phyloP scores from a whole-genome alignment of 2,113 vertebrate species.

The Camarhynchus parvulus region DNA sequence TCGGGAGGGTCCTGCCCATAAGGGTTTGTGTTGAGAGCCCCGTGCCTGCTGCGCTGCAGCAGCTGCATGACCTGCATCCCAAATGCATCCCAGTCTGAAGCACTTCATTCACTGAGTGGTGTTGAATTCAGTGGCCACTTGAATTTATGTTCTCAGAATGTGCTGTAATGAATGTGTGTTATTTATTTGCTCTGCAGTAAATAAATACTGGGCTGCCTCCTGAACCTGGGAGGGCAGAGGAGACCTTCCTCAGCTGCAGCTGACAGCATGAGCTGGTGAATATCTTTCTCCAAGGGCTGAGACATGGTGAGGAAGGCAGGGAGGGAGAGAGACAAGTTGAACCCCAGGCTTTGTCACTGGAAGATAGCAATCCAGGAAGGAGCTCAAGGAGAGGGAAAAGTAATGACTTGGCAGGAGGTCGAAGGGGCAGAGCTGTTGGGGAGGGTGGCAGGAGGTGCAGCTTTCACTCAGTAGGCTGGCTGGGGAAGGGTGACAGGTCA shows the following conservation, averaged over 20 bases:
- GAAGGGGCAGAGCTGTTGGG: accelerated
- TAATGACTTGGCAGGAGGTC: not conserved
- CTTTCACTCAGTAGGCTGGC: not conserved
- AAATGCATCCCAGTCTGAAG: not conserved
- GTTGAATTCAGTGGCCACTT: not conserved
- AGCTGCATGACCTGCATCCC: not conserved
- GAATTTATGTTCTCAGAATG: accelerated
- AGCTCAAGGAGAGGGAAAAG: not conserved
- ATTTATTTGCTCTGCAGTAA: not conserved
- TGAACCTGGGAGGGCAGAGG: not conserved
- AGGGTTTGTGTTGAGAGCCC: not conserved
- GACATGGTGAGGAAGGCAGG: not conserved
- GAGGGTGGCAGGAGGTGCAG: not conserved
- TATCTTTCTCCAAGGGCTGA: not conserved
- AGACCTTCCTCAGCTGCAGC: not conserved
- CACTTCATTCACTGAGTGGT: not conserved
- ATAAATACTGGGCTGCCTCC: not conserved
- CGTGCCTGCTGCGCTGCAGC: accelerated
- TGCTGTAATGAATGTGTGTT: not conserved
- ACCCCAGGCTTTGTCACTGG: not conserved
- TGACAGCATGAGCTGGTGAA: not conserved
- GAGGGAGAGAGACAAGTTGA: not conserved
- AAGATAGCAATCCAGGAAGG: not conserved
- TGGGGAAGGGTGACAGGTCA: not conserved
- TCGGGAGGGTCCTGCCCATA: accelerated